A percentile compares a stretch with the other conserved stretches of the same genome.
Conservation (phyloP, 2,888 invertebrate species). For the Drosophila koepferae region DNA sequence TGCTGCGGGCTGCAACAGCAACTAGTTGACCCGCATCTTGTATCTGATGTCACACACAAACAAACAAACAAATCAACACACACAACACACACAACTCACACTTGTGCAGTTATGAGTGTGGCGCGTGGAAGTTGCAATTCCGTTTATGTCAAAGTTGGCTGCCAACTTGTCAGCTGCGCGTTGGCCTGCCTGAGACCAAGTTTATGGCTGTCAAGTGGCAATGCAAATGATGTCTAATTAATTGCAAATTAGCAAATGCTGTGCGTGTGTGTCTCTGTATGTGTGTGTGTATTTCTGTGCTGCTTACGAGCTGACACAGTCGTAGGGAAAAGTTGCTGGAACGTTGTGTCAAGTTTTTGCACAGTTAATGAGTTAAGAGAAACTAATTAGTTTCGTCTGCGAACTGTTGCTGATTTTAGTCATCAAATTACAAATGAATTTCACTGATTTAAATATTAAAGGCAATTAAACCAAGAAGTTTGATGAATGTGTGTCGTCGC, state of each 20-base stretch:
- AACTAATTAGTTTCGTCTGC: conserved; percentile 52
- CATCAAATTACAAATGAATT: conserved; percentile 5
- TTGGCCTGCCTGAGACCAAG: conserved; percentile 32
- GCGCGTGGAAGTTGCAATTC: conserved; percentile 48
- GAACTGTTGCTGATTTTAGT: conserved; percentile 14
- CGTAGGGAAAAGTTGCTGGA: conserved; percentile 51
- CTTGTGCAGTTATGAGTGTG: conserved; percentile 21
- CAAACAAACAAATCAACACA: conserved; percentile 13
- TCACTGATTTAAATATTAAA: conserved; percentile 4
- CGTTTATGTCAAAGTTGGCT: conserved; percentile 44
- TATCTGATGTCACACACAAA: conserved; percentile 12
- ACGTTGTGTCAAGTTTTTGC: conserved; percentile 60
- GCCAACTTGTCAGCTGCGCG: conserved; percentile 49
- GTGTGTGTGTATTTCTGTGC: not conserved
- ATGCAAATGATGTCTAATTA: conserved; percentile 76
- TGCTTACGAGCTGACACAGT: not conserved
- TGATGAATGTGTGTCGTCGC: not conserved
- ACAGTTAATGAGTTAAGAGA: conserved; percentile 62
- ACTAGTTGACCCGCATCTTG: conserved; percentile 28
- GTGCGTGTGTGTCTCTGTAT: not conserved
- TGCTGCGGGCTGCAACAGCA: conserved; percentile 36
- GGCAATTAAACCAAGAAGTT: not conserved
- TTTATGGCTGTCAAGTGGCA: conserved; percentile 50
- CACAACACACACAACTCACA: not conserved
- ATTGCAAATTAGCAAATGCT: conserved; percentile 63